A percentile compares a stretch with the other conserved stretches of the same genome.
These are phyloP conservation scores for Lasioglossum calceatum DNA, from an alignment of 2,888 invertebrate species.

Conservation along the genomic window DNA sequence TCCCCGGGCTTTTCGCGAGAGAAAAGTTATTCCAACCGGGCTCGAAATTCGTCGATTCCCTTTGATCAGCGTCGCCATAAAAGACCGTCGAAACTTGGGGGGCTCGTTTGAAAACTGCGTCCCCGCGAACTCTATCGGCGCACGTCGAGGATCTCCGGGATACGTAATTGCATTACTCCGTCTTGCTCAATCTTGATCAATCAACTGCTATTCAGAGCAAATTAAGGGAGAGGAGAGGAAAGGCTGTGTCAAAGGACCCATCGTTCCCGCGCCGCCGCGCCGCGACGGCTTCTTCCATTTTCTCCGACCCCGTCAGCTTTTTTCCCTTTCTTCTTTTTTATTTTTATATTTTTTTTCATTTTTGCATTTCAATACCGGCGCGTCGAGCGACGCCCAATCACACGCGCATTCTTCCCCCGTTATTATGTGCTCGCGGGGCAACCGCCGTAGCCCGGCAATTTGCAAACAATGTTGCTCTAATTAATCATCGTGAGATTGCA, in stretches of 20 bases:
- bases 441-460: neutral
- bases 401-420: conserved; percentile 27
- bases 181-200: conserved; percentile 72
- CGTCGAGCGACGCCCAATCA: conserved; percentile 35
- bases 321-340: neutral
- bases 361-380: conserved; percentile 30
- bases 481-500: conserved; percentile 15
- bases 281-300: conserved; percentile 23
- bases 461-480: conserved; percentile 40
- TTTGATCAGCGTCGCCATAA: conserved; percentile 33
- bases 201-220: conserved; percentile 71
- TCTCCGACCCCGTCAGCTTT: neutral
- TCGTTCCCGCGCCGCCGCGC: conserved; percentile 24
- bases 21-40: conserved; percentile 2
- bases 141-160: conserved; percentile 53
- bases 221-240: conserved; percentile 60
- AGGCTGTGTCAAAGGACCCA: conserved; percentile 55
- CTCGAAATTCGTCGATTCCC: conserved; percentile 24
- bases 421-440: conserved; percentile 6
- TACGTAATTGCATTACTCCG: conserved; percentile 67
- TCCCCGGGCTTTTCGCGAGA: neutral
- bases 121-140: conserved; percentile 25
- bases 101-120: conserved; percentile 46
- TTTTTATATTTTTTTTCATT: neutral
- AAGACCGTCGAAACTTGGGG: conserved; percentile 33